Conservation (phyloP, 2,888 invertebrate genomes). For the Campaea margaritaria region DNA sequence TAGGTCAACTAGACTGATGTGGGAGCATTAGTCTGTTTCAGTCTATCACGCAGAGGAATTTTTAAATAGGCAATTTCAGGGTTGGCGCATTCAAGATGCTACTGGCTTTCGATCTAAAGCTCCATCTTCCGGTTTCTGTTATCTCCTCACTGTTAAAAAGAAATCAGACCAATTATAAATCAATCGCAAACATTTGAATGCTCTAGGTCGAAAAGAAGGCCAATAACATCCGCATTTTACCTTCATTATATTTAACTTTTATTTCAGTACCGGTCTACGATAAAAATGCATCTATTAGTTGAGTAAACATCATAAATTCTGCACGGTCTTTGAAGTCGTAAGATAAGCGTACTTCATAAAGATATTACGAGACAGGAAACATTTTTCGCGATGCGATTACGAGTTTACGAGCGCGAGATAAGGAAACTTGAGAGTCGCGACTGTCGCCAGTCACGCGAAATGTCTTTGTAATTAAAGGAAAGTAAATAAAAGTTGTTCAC, state of each 20-base stretch:
- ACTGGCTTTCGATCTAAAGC: constrained; percentile 47
- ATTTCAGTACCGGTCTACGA: constrained; percentile 56
- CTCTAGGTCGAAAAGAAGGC: constrained; percentile 70
- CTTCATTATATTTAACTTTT: constrained; percentile 68
- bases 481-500: constrained; percentile 35
- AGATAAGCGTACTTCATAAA: constrained; percentile 42
- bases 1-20: neutral
- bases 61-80: constrained; percentile 40
- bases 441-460: constrained; percentile 19
- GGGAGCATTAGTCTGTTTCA: constrained; percentile 24
- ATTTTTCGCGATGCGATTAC: constrained; percentile 38
- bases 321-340: constrained; percentile 59
- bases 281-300: constrained; percentile 67
- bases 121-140: constrained; percentile 51
- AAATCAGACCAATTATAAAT: constrained; percentile 58
- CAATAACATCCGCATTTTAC: constrained; percentile 56
- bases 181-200: constrained; percentile 59
- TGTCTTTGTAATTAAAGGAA: constrained; percentile 31
- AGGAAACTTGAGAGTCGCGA: constrained; percentile 11
- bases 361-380: constrained; percentile 42
- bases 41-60: constrained; percentile 40
- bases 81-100: constrained; percentile 46
- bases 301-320: constrained; percentile 65
- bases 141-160: constrained; percentile 48
- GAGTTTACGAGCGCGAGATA: constrained; percentile 37